These are phyloP conservation scores for Myotis vivesi DNA, from an alignment of 2,797 vertebrate genomes.

Conservation along the genomic window DNA sequence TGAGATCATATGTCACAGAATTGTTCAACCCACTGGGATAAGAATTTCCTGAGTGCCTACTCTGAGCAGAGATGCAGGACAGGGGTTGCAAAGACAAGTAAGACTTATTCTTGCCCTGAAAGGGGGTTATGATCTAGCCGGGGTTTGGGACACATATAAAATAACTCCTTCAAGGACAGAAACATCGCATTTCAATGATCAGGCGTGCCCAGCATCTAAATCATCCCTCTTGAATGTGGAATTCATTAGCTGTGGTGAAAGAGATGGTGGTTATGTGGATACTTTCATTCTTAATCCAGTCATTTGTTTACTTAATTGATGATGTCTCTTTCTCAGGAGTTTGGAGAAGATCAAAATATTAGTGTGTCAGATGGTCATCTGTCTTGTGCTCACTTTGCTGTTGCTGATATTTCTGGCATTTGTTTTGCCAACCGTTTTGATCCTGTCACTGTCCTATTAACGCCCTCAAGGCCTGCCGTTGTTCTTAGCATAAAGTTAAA, in stretches of 20 bases:
- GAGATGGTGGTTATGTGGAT: neutral
- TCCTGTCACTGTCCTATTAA: neutral
- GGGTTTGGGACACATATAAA: neutral
- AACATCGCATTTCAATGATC: constrained; percentile 7
- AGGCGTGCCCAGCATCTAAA: neutral
- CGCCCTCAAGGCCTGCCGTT: neutral
- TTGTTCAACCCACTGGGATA: constrained; percentile 10
- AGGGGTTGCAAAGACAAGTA: neutral
- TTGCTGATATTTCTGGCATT: neutral
- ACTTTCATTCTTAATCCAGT: constrained; percentile 39
- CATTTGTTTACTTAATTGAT: constrained; percentile 43
- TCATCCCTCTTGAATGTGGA: constrained; percentile 14
- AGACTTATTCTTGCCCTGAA: constrained; percentile 10
- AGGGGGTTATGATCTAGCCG: neutral
- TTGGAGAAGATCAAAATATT: constrained; percentile 35
- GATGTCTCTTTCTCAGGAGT: constrained; percentile 1
- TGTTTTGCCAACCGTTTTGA: constrained; percentile 18
- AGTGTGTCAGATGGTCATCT: neutral
- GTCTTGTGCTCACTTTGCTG: neutral
- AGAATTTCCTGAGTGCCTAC: constrained; percentile 30
- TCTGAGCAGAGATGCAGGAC: neutral
- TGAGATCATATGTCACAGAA: constrained; percentile 55
- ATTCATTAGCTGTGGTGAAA: constrained; percentile 33
- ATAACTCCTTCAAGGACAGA: constrained; percentile 20
- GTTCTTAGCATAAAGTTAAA: constrained; percentile 39